Percentiles rank a stretch among this genome's conserved stretches.
phyloP scores from a whole-genome alignment of 2,888 invertebrate genomes.

The Gastrophysa polygoni region DNA sequence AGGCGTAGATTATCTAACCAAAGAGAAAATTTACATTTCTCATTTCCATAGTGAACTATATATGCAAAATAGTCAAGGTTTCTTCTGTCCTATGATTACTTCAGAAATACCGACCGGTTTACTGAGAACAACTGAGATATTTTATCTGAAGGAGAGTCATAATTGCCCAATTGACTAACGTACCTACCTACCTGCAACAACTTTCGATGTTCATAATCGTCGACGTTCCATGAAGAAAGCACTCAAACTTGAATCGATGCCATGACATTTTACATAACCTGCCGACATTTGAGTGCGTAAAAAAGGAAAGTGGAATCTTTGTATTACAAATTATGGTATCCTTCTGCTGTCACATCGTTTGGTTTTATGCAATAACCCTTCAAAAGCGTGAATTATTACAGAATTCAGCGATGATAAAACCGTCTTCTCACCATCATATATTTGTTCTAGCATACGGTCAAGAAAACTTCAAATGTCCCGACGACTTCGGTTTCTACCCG shows the following conservation, averaged over 20 bases:
- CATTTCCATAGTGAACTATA: no score
- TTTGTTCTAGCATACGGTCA: conserved; percentile 71
- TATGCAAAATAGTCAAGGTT: no score
- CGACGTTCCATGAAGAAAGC: not conserved
- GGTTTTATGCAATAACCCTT: not conserved
- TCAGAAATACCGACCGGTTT: no score
- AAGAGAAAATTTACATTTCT: no score
- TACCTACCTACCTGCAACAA: no score
- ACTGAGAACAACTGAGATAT: no score
- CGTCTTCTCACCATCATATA: conserved; percentile 31
- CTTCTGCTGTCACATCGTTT: conserved; percentile 8
- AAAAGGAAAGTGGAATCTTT: conserved; percentile 28
- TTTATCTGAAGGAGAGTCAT: no score
- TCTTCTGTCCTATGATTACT: no score
- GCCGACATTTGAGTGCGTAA: conserved; percentile 9
- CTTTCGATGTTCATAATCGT: not conserved
- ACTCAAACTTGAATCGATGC: not conserved
- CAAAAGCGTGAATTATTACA: no score
- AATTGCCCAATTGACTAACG: no score
- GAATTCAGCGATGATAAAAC: no score
- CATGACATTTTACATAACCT: not conserved
- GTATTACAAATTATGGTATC: conserved; percentile 17
- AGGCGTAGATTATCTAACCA: no score
- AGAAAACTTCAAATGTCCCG: conserved; percentile 90
- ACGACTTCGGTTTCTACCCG: conserved; percentile 93